Evolutionary conservation across 2,888 invertebrate genomes (phyloP).

Genomic region (Epirrhoe tristata): DNA sequence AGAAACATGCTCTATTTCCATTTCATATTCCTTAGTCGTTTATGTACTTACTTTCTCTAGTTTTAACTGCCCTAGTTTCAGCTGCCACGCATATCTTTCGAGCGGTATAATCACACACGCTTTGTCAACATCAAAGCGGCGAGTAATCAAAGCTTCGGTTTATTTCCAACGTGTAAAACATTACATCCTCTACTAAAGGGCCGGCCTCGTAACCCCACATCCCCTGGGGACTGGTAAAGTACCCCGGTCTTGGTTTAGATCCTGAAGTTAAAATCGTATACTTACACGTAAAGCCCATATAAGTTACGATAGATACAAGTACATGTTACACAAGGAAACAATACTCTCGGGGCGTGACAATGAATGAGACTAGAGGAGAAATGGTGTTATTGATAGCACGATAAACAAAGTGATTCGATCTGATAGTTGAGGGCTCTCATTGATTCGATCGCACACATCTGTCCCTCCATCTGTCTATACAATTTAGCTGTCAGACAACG

Average conservation of each 20-base stretch:
- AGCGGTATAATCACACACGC: slow-evolving; percentile 45
- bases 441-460: slow-evolving; percentile 32
- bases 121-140: slow-evolving; percentile 56
- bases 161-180: slow-evolving; percentile 50
- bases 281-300: slow-evolving; percentile 17
- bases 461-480: slow-evolving; percentile 36
- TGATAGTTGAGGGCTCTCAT: slow-evolving; percentile 20
- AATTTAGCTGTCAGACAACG: slow-evolving; percentile 33
- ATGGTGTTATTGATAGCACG: slow-evolving; percentile 21
- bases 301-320: slow-evolving; percentile 21
- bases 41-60: slow-evolving; percentile 15
- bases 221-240: slow-evolving; percentile 48
- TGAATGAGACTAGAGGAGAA: slow-evolving; percentile 17
- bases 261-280: slow-evolving; percentile 22
- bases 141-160: slow-evolving; percentile 50
- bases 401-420: slow-evolving; percentile 24
- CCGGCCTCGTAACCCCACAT: slow-evolving; percentile 45
- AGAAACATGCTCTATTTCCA: slow-evolving; percentile 3
- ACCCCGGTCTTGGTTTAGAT: slow-evolving; percentile 40
- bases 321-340: slow-evolving; percentile 19
- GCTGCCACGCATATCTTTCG: slow-evolving; percentile 23
- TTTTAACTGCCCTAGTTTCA: slow-evolving; percentile 26
- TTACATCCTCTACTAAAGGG: slow-evolving; percentile 47
- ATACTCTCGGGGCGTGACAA: slow-evolving; percentile 21
- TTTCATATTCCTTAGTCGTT: slow-evolving; percentile 4